Evolutionary conservation across 2,113 vertebrate species (phyloP).

Genomic region (Neopipo cinnamomea): DNA sequence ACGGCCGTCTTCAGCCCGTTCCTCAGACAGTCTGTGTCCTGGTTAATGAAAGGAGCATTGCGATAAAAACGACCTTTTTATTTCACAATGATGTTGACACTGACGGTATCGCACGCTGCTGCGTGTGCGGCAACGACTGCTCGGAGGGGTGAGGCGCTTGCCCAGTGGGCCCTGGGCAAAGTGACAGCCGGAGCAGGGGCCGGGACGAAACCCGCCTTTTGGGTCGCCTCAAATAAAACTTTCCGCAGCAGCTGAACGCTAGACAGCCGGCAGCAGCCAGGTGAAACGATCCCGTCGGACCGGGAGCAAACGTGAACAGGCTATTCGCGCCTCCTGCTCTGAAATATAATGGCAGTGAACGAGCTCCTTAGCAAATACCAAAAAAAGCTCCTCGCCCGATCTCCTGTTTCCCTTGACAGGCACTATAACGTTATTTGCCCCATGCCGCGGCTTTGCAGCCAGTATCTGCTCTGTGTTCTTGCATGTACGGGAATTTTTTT

Average conservation of each 20-base stretch:
- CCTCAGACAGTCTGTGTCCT: not conserved
- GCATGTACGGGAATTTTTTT: not conserved
- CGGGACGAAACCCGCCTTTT: too few species aligned
- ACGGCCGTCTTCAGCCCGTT: fast-evolving
- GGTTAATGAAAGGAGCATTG: not conserved
- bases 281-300: not conserved
- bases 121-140: not conserved
- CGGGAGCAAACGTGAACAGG: not conserved
- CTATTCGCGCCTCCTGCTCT: not conserved
- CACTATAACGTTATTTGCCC: not conserved
- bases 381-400: not conserved
- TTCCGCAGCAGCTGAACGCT: not conserved
- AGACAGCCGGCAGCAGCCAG: not conserved
- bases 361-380: not conserved
- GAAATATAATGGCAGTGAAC: not conserved
- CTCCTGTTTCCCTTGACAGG: not conserved
- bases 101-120: not conserved
- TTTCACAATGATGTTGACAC: not conserved
- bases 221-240: not conserved
- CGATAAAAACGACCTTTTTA: not conserved
- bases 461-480: not conserved
- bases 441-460: not conserved
- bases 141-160: not conserved
- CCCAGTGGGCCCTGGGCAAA: not conserved
- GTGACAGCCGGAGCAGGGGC: too few species aligned